Conservation (phyloP, 2,797 vertebrate species). For the Melanotaenia nigrans region DNA sequence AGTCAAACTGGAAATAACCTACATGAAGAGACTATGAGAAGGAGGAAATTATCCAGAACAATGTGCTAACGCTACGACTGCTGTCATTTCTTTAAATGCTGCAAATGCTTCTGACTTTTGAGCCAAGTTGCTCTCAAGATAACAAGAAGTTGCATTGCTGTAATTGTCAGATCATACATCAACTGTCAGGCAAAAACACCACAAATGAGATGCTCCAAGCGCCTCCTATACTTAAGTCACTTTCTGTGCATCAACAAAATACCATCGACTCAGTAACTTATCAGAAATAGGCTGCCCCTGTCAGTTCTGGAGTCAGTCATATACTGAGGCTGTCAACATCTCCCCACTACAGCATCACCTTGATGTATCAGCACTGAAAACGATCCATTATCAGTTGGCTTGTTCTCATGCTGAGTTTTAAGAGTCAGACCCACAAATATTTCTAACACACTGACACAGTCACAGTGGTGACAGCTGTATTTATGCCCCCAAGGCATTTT, state of each 20-base stretch:
- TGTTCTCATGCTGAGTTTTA: conserved; percentile 33
- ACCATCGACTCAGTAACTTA: conserved; percentile 40
- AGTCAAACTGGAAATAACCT: conserved; percentile 9
- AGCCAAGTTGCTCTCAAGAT: conserved; percentile 15
- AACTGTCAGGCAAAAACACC: conserved; percentile 22
- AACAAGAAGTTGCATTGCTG: conserved; percentile 12
- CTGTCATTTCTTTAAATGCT: too few relatives aligned
- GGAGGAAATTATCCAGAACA: background rate
- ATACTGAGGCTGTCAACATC: conserved; percentile 50
- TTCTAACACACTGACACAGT: conserved; percentile 26
- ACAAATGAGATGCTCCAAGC: conserved; percentile 12
- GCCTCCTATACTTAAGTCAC: conserved; percentile 21
- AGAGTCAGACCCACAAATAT: conserved; percentile 36
- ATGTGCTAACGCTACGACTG: background rate
- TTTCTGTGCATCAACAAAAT: conserved; percentile 43
- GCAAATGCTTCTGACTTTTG: conserved; percentile 5
- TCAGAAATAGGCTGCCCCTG: conserved; percentile 31
- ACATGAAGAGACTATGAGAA: background rate
- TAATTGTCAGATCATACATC: conserved; percentile 39
- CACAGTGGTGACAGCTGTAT: conserved; percentile 26
- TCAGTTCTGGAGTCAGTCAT: conserved; percentile 16
- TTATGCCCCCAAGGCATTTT: background rate
- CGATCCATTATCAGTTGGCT: conserved; percentile 48
- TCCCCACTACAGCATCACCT: conserved; percentile 36
- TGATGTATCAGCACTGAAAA: conserved; percentile 42